Percentiles rank a stretch among this genome's conserved stretches.
phyloP scores from a whole-genome alignment of 1,140 invertebrate genomes.

The Drosophila oshimai region DNA sequence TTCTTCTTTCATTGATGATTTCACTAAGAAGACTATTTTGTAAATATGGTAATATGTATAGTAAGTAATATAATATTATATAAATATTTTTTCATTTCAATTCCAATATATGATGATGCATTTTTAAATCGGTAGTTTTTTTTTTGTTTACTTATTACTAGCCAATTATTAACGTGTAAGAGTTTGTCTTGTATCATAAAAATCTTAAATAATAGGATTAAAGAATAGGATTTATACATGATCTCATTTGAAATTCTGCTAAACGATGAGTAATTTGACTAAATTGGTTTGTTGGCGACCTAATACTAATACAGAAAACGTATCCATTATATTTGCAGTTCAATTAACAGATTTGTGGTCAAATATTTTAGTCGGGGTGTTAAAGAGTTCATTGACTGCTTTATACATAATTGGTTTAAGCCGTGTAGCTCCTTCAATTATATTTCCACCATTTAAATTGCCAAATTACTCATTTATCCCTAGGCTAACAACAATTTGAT shows the following conservation, averaged over 20 bases:
- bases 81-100: no score
- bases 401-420: neutral
- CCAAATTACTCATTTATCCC: conserved; percentile 8
- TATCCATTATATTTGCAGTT: conserved; percentile 4
- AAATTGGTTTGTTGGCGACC: no score
- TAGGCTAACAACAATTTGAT: conserved; percentile 10
- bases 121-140: no score
- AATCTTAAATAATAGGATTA: neutral
- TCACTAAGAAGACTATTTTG: no score
- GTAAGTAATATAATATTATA: no score
- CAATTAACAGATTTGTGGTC: conserved; percentile 17
- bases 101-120: no score
- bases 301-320: neutral
- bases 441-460: conserved; percentile 12
- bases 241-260: neutral
- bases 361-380: neutral
- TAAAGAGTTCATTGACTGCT: conserved; percentile 20
- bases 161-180: no score
- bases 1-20: no score
- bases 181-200: no score
- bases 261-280: neutral
- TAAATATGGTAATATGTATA: no score
- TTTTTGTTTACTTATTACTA: no score
- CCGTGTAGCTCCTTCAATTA: neutral
- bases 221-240: neutral